Evolutionary conservation across 2,888 invertebrate genomes (phyloP).

Genomic region (Coenonympha glycerion): DNA sequence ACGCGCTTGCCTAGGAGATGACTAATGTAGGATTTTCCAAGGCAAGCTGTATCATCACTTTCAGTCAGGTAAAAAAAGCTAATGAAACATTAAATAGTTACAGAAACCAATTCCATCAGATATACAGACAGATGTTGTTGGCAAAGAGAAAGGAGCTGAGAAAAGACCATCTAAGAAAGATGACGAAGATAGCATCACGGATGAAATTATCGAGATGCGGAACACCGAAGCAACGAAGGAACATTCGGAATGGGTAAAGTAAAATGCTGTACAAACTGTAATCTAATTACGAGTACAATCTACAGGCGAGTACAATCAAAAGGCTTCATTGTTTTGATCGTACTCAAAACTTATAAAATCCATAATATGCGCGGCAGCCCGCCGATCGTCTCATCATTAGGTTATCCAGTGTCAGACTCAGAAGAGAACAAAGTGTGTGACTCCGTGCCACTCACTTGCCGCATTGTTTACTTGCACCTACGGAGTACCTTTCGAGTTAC

Average conservation of each 20-base stretch:
- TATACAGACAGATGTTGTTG: conserved; percentile 29
- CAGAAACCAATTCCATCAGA: conserved; percentile 38
- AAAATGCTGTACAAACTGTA: background rate
- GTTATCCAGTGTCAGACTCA: no score
- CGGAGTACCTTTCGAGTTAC: no score
- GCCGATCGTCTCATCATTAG: no score
- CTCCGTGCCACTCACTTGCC: no score
- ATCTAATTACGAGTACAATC: no score
- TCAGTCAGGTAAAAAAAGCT: no score
- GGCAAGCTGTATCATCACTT: no score
- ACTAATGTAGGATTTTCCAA: no score
- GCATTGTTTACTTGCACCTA: no score
- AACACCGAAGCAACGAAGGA: conserved; percentile 39
- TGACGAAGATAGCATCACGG: conserved; percentile 53
- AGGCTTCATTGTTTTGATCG: background rate
- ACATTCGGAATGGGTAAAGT: conserved; percentile 53
- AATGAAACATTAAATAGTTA: background rate
- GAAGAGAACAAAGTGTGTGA: no score
- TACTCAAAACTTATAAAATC: background rate
- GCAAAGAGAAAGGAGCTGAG: conserved; percentile 25
- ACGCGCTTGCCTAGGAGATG: no score
- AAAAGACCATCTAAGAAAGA: conserved; percentile 27
- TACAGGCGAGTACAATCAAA: no score
- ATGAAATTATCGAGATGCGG: conserved; percentile 50
- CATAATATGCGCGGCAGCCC: conserved; percentile 24